Evolutionary conservation across 2,888 invertebrate genomes (phyloP).

Genomic region (Patella caerulea): DNA sequence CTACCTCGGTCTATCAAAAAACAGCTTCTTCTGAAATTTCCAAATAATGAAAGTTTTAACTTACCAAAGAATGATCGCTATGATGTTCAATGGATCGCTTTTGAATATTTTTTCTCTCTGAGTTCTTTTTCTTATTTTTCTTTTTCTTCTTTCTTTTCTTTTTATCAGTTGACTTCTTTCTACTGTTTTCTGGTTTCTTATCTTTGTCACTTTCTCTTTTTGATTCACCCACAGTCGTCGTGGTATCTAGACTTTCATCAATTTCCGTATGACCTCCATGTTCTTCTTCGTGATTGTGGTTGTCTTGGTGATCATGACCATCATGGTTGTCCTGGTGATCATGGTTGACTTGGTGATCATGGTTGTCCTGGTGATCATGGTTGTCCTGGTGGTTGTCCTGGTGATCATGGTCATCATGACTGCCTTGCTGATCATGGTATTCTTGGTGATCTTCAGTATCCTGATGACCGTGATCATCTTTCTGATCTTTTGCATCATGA

Average conservation of each 20-base stretch:
- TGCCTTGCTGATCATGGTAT: not conserved
- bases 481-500: not conserved
- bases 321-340: not conserved
- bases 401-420: not conserved
- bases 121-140: not conserved
- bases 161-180: no score
- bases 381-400: not conserved
- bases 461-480: not conserved
- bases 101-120: not conserved
- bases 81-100: not conserved
- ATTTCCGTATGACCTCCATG: not conserved
- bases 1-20: no score
- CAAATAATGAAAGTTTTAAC: not conserved
- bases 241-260: not conserved
- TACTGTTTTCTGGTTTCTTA: no score
- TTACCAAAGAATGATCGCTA: not conserved
- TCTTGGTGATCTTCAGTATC: not conserved
- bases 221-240: not conserved
- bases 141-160: not conserved
- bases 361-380: not conserved
- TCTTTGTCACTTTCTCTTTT: no score
- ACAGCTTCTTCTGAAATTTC: no score
- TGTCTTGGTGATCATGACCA: not conserved
- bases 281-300: not conserved
- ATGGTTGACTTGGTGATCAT: not conserved